Evolutionary conservation across 2,888 invertebrate species (phyloP).

Genomic region (Melinaea menophilus): DNA sequence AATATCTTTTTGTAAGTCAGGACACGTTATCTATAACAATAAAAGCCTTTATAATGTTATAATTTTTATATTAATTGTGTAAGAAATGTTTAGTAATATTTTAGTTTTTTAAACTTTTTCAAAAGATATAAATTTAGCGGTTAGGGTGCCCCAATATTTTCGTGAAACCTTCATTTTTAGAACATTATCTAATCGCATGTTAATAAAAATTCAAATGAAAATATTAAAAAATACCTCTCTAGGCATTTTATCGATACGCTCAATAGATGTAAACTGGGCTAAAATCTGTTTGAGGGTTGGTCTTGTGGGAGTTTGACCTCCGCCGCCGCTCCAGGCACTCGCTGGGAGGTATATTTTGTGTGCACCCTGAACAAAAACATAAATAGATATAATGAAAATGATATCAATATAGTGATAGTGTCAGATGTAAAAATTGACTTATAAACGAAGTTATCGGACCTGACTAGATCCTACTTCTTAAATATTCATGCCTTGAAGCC

Average conservation of each 20-base stretch:
- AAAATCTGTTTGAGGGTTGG: slow-evolving; percentile 92
- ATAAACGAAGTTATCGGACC: slow-evolving; percentile 38
- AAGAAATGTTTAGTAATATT: too few relatives aligned
- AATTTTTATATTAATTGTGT: too few relatives aligned
- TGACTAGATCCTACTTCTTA: too few relatives aligned
- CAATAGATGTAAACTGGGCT: slow-evolving; percentile 89
- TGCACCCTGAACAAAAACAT: slow-evolving; percentile 81
- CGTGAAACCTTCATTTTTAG: too few relatives aligned
- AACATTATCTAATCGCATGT: too few relatives aligned
- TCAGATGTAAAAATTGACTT: too few relatives aligned
- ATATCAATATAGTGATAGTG: background rate
- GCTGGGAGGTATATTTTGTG: slow-evolving; percentile 92
- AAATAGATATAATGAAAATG: background rate
- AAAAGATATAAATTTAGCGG: too few relatives aligned
- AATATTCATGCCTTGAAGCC: too few relatives aligned
- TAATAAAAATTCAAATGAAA: too few relatives aligned
- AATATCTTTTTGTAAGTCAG: slow-evolving; percentile 88
- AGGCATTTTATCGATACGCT: slow-evolving; percentile 89
- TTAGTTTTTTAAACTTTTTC: too few relatives aligned
- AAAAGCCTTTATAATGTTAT: background rate
- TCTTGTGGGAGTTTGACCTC: slow-evolving; percentile 81
- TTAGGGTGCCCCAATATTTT: too few relatives aligned
- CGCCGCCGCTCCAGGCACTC: slow-evolving; percentile 74
- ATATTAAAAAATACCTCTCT: slow-evolving; percentile 77
- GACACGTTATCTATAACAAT: slow-evolving; percentile 76